A percentile compares a stretch with the other conserved stretches of the same genome.
Evolutionary conservation across 1,140 invertebrate species (phyloP).

Genomic region (Panulirus ornatus): DNA sequence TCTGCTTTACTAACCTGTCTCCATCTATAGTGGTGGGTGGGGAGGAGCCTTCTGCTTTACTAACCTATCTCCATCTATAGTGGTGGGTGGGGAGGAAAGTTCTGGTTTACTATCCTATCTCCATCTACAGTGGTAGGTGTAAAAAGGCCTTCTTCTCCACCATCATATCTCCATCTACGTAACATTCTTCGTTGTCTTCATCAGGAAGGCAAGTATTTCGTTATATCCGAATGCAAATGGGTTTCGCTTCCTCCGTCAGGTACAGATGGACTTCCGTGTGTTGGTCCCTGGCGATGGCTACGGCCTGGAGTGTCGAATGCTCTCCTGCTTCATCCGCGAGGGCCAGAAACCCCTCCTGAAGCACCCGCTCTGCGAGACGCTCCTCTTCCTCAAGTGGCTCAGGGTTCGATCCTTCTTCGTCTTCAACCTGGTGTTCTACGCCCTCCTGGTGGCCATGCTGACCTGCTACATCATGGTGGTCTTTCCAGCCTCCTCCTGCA

Average conservation of each 20-base stretch:
- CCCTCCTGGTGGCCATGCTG: slow-evolving; percentile 84
- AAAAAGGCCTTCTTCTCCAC: too few species aligned
- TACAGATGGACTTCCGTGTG: slow-evolving; percentile 66
- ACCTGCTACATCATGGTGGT: slow-evolving; percentile 65
- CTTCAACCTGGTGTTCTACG: slow-evolving; percentile 87
- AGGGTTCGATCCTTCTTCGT: slow-evolving; percentile 93
- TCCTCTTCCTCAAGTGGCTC: slow-evolving; percentile 82
- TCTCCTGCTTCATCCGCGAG: slow-evolving; percentile 75
- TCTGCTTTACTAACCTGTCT: too few species aligned
- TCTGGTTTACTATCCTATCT: too few species aligned
- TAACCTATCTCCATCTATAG: too few species aligned
- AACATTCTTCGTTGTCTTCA: too few species aligned
- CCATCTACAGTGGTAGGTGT: too few species aligned
- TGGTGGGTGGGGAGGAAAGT: too few species aligned
- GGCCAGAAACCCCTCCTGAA: slow-evolving; percentile 76
- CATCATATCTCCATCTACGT: too few species aligned
- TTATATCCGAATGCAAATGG: too few species aligned
- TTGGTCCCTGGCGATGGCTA: slow-evolving; percentile 58
- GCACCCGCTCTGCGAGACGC: slow-evolving; percentile 76
- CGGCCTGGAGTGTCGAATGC: slow-evolving; percentile 71
- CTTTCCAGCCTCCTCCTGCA: slow-evolving; percentile 81
- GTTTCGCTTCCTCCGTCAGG: slow-evolving; percentile 1
- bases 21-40: too few species aligned
- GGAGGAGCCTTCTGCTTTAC: too few species aligned
- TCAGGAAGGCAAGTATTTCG: too few species aligned